These are phyloP conservation scores for Perizoma affinitatum DNA, from an alignment of 2,888 invertebrate species.

Conservation along the genomic window DNA sequence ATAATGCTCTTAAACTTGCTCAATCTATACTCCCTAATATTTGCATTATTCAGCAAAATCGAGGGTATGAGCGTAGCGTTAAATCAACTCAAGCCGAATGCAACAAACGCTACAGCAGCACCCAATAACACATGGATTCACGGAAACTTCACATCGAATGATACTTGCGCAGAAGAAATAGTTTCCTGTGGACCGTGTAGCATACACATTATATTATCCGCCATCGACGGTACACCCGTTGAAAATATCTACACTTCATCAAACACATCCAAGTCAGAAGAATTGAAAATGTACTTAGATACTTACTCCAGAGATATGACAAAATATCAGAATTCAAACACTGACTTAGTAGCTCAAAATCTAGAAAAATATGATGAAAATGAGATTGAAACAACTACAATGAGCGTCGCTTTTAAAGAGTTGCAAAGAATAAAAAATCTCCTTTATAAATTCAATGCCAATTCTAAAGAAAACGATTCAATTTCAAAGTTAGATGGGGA, in stretches of 20 bases:
- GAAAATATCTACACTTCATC: constrained; percentile 9
- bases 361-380: constrained; percentile 26
- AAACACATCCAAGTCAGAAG: constrained; percentile 9
- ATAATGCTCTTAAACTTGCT: constrained; percentile 97
- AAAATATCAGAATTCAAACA: constrained; percentile 10
- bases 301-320: constrained; percentile 13
- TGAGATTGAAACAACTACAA: constrained; percentile 42
- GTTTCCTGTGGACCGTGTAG: constrained; percentile 64
- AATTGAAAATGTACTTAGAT: constrained; percentile 20
- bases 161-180: constrained; percentile 56
- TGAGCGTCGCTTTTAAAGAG: constrained; percentile 33
- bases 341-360: constrained; percentile 28
- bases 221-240: constrained; percentile 26
- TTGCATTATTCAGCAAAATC: constrained; percentile 95
- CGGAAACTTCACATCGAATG: constrained; percentile 47
- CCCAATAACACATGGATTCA: constrained; percentile 42
- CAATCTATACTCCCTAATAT: constrained; percentile 96
- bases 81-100: constrained; percentile 79
- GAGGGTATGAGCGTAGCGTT: constrained; percentile 87
- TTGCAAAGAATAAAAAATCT: constrained; percentile 23
- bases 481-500: constrained; percentile 35
- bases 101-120: constrained; percentile 36
- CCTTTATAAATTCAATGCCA: neutral
- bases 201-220: constrained; percentile 40
- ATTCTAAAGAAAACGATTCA: constrained; percentile 14